These are phyloP conservation scores for Charaxes varanes DNA, from an alignment of 1,140 invertebrate genomes.

Conservation along the genomic window DNA sequence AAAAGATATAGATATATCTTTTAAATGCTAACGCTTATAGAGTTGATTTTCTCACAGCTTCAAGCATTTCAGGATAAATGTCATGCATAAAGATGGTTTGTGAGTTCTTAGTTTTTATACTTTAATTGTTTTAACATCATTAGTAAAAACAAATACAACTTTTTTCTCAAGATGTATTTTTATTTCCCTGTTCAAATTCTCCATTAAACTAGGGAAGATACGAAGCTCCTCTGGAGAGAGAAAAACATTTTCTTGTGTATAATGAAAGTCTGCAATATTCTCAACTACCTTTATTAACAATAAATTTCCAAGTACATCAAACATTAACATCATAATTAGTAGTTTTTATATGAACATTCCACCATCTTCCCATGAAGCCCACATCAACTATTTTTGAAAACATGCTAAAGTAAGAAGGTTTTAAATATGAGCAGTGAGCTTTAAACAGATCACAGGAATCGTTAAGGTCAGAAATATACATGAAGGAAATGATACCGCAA, in stretches of 20 bases:
- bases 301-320: background rate
- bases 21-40: no score
- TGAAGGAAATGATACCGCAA: constrained; percentile 82
- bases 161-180: constrained; percentile 2
- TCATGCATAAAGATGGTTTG: constrained; percentile 45
- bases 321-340: constrained; percentile 85
- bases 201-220: no score
- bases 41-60: no score
- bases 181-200: background rate
- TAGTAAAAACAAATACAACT: constrained; percentile 48
- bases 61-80: constrained; percentile 40
- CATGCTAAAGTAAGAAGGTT: constrained; percentile 77
- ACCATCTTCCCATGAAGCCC: constrained; percentile 85
- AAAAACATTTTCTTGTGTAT: no score
- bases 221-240: no score
- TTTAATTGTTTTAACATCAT: constrained; percentile 50
- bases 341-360: constrained; percentile 82
- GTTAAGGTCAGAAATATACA: constrained; percentile 83
- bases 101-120: constrained; percentile 57
- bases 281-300: no score
- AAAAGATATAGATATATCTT: no score
- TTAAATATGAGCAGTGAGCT: constrained; percentile 81
- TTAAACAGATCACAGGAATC: constrained; percentile 80
- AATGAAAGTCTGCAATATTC: no score
- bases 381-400: constrained; percentile 83